phyloP scores from a whole-genome alignment of 2,797 vertebrate species.

The Spizella passerina region DNA sequence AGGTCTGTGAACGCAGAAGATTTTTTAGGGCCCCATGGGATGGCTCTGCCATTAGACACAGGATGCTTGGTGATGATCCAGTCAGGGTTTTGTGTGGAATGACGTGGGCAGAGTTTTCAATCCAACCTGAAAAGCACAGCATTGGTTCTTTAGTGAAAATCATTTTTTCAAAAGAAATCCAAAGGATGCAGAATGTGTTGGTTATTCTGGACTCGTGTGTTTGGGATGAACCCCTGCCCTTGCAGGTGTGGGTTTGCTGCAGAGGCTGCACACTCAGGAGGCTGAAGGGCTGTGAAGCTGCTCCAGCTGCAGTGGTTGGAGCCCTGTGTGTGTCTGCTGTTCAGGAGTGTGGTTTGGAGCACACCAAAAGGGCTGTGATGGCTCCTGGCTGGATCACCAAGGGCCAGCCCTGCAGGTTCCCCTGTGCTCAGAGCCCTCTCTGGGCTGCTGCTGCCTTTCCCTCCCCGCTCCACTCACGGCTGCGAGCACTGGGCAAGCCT shows the following conservation, averaged over 20 bases:
- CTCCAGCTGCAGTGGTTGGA: background rate
- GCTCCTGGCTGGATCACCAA: fast-evolving
- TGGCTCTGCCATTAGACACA: fast-evolving
- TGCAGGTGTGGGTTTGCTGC: background rate
- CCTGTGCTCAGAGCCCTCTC: background rate
- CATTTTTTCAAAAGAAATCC: background rate
- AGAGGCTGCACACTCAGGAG: fast-evolving
- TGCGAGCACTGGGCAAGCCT: background rate
- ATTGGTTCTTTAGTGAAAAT: background rate
- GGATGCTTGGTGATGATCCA: background rate
- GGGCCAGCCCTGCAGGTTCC: background rate
- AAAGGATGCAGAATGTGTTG: fast-evolving
- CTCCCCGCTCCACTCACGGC: fast-evolving
- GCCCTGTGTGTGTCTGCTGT: too few relatives aligned
- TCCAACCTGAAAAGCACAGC: fast-evolving
- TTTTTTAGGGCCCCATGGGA: background rate
- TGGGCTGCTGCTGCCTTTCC: background rate
- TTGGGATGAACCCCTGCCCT: background rate
- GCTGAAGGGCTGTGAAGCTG: background rate
- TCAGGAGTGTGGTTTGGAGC: fast-evolving
- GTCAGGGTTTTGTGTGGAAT: background rate
- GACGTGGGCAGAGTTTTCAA: fast-evolving
- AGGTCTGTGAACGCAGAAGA: background rate
- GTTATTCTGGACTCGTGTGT: background rate
- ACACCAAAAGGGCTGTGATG: fast-evolving